Conservation (phyloP, 2,797 vertebrate genomes). For the Acanthurus tractus region DNA sequence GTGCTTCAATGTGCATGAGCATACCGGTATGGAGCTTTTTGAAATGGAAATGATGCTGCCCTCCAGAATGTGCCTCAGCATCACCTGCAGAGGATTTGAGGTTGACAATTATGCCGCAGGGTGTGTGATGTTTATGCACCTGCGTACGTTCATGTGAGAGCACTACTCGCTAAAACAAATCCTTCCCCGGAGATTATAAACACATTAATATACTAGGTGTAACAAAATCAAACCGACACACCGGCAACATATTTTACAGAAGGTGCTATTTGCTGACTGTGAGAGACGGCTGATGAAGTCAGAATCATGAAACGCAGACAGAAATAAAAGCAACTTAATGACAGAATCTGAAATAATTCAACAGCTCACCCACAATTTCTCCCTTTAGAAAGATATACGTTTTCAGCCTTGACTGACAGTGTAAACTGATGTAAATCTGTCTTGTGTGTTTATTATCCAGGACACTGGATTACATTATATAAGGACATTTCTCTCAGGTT, state of each 20-base stretch:
- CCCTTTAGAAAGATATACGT: neutral
- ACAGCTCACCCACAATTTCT: neutral
- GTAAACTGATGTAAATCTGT: too few relatives aligned
- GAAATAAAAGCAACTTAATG: conserved; percentile 14
- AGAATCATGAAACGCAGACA: conserved; percentile 1
- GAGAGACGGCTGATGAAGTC: conserved; percentile 13
- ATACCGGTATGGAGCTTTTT: conserved; percentile 57
- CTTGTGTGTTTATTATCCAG: too few relatives aligned
- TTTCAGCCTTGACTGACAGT: neutral
- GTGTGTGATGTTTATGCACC: conserved; percentile 52
- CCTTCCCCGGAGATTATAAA: conserved; percentile 42
- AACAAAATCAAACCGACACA: conserved; percentile 39
- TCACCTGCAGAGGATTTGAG: conserved; percentile 66
- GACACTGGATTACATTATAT: neutral
- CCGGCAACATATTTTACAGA: conserved; percentile 13
- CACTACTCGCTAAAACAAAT: conserved; percentile 43
- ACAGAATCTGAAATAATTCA: neutral
- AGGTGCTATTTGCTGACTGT: conserved; percentile 5
- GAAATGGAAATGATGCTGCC: conserved; percentile 77
- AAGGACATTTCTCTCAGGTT: neutral
- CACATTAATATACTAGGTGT: conserved; percentile 12
- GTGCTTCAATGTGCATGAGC: conserved; percentile 20
- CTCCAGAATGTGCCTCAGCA: conserved; percentile 41
- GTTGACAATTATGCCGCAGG: conserved; percentile 51
- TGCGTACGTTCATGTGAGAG: conserved; percentile 27